Base-by-base conservation (phyloP, 2,888 invertebrate species). In the Marasmarcha lunaedactyla region DNA sequence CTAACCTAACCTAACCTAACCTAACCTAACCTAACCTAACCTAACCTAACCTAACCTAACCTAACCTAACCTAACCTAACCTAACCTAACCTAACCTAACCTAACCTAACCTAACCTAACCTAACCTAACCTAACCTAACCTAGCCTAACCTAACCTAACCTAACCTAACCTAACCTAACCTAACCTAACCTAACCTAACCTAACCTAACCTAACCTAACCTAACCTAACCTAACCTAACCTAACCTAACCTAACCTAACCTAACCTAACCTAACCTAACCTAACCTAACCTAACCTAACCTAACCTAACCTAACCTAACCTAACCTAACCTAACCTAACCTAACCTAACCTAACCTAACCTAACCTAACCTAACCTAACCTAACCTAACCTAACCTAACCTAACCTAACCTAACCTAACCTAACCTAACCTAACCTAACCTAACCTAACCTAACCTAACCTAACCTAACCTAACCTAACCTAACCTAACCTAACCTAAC, bases 1-100 rank as follows among this genome's bases (percentile, higher is more conserved):
- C 45, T 46, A 45, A 44, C 45, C 45, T 47, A 47, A 44, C 47
- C 45, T 47, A 45, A 45, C 45, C 45, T 45, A 45, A 44, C 47
- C 45, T 44, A 47, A 44, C 45, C 47, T 47, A 45, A 45, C 42
- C 41, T 44, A 44, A 44, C 43, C 43, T 45, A 44, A 43, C 45
- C 43, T 41, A 45, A 42, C 41, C 43, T 43, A 45, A 43, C 41
- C 43, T 41, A 38, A 42, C 42, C 40, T 41, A 42, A 42, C 45
- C 45, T 42, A 41, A 42, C 41, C 42, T 42, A 44, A 43, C 44
- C 46, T 44, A 44, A 43, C 46, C 46, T 46, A 46, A 46, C 46
- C 46, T 46, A 46, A 44, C 46, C 46, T 44, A 46, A 46, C 46
- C 46, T 46, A 46, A 46, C 46, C 46, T 38, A 43, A 45, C 38